Evolutionary conservation across 2,797 vertebrate genomes (phyloP).

Genomic region (Ctenopoma kingsleyae): DNA sequence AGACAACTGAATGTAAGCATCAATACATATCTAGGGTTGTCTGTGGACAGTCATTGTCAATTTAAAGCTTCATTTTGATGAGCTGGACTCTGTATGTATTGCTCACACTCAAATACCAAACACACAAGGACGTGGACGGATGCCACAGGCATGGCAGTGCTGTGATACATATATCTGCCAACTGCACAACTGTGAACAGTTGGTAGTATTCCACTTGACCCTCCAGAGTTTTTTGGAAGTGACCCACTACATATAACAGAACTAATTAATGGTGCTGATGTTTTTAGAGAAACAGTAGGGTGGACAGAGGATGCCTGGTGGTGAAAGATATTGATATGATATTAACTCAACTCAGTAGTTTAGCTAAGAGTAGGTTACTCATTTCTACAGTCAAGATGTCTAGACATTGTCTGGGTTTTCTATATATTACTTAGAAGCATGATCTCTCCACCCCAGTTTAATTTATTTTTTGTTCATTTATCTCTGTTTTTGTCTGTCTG

Average conservation of each 20-base stretch:
- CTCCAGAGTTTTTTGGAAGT: constrained; percentile 1
- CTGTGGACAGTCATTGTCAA: no score
- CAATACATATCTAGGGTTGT: no score
- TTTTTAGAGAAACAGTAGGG: constrained; percentile 3
- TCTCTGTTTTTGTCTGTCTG: no score
- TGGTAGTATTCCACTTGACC: constrained; percentile 16
- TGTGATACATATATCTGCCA: constrained; percentile 1
- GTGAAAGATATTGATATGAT: constrained; percentile 1
- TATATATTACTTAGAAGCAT: neutral
- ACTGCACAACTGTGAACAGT: neutral
- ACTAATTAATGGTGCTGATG: neutral
- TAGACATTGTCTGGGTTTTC: no score
- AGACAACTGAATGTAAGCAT: no score
- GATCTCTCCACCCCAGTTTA: neutral
- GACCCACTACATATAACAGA: neutral
- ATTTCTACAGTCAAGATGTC: no score
- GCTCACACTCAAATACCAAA: neutral
- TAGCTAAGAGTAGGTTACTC: no score
- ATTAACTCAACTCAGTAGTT: neutral
- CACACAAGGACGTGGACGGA: neutral
- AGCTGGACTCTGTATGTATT: neutral
- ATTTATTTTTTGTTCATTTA: no score
- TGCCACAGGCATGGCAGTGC: neutral
- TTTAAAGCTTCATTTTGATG: neutral
- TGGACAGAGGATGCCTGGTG: neutral